Base-by-base conservation (phyloP, 2,797 vertebrate species). In the Strix occidentalis region DNA sequence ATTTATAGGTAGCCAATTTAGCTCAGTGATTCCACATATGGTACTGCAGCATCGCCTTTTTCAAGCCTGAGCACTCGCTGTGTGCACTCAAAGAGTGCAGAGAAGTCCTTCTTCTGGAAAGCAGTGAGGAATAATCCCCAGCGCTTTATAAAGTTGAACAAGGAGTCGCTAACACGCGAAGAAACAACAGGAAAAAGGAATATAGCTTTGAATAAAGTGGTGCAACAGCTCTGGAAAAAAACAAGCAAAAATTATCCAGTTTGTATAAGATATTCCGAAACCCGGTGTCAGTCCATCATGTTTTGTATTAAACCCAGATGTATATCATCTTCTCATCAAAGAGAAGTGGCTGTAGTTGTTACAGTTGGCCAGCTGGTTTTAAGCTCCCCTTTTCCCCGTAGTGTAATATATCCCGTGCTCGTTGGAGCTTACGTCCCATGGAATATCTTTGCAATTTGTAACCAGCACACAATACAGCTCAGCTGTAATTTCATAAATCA, bases 251-350 rank as follows among this genome's bases (percentile, higher is more conserved):
- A 9, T 4, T 20, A 84, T 60, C 56, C 92, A 57, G 46, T 80
- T 95, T 90, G 93, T 90, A 65, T 66, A 87, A 93, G 95, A 96
- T 86, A 78, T 83, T 94, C 93, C 58, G 2, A 95, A 78, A 16
- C 9, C 78, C 3, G 0, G 58, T 93, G 94, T 96, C 93, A 89
- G 78, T 83, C 97, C 97, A 95, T 93, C 82, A 39, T 89, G 98
- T 95, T 71, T 95, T 95, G 96, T 97, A 98, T 97, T 97, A 95
- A 96, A 97, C 96, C 98, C 98, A 99, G 98, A 98, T 98, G 98
- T 98, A 97, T 95, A 94, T 93, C 90, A 96, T 92, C 83, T 94
- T 96, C 96, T 97, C 97, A 97, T 98, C 98, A 98, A 97, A 95
- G 95, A 96, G 86, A 87, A 95, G 97, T 64, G 95, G 91, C 94